These are phyloP conservation scores for Pammene aurita DNA, from an alignment of 2,888 invertebrate species.

Conservation along the genomic window DNA sequence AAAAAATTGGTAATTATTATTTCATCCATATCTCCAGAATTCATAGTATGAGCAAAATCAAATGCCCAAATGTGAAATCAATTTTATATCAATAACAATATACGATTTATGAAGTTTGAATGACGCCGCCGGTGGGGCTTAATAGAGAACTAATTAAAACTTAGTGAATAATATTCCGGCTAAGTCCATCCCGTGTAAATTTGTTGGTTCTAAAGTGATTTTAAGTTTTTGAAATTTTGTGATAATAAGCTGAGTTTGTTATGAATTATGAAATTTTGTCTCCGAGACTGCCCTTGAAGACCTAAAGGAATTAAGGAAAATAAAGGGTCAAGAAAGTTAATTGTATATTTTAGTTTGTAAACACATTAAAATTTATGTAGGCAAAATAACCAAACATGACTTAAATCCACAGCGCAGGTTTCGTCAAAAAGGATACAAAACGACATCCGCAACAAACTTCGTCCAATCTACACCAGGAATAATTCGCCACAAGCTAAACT, in stretches of 20 bases:
- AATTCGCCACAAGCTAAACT: too few relatives aligned
- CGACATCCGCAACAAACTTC: too few relatives aligned
- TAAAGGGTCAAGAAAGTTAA: not conserved
- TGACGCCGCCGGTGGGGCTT: not conserved
- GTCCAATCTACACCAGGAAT: too few relatives aligned
- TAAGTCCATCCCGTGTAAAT: conserved; percentile 30
- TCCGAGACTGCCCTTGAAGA: not conserved
- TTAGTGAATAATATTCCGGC: conserved; percentile 30
- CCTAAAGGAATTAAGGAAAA: not conserved
- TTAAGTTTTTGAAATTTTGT: conserved; percentile 27
- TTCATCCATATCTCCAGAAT: too few relatives aligned
- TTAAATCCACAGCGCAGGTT: too few relatives aligned
- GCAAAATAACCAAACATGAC: too few relatives aligned
- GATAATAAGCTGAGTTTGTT: conserved; percentile 5
- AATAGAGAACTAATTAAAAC: conserved; percentile 34
- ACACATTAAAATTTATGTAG: too few relatives aligned
- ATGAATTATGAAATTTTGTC: conserved; percentile 8
- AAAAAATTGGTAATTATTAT: too few relatives aligned
- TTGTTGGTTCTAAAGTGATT: conserved; percentile 35
- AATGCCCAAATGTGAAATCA: not conserved
- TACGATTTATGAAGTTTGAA: not conserved
- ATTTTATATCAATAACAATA: not conserved
- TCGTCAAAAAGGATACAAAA: too few relatives aligned
- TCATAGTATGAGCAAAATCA: too few relatives aligned
- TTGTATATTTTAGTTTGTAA: too few relatives aligned